These are phyloP conservation scores for Datnioides undecimradiatus DNA, from an alignment of 2,113 vertebrate genomes.

Conservation along the genomic window DNA sequence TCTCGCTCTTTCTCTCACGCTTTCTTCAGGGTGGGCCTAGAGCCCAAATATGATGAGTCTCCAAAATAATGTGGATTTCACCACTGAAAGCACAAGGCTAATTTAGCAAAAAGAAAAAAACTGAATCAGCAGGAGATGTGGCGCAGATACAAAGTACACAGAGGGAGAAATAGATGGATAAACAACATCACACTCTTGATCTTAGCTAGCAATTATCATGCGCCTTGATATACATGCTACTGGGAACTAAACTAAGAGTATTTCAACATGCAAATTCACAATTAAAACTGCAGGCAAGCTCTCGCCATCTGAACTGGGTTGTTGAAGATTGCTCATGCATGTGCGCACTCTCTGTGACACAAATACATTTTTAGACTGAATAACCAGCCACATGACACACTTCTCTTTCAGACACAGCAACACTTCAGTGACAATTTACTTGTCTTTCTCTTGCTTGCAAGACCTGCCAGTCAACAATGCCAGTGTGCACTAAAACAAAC, in stretches of 20 bases:
- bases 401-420: not conserved
- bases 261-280: constrained; percentile 30
- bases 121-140: constrained; percentile 26
- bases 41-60: constrained; percentile 28
- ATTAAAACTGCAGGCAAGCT: not conserved
- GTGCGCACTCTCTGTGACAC: not conserved
- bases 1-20: not conserved
- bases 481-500: not conserved
- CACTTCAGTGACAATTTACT: not conserved
- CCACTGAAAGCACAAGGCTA: constrained; percentile 39
- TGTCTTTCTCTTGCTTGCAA: not conserved
- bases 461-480: not conserved
- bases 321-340: not conserved
- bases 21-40: not conserved
- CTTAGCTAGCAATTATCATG: constrained; percentile 30
- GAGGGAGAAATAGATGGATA: constrained; percentile 6
- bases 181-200: constrained; percentile 28
- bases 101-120: constrained; percentile 29
- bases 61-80: constrained; percentile 24
- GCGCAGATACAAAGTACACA: constrained; percentile 9
- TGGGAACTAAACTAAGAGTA: constrained; percentile 3
- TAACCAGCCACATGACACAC: not conserved
- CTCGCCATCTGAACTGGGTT: not conserved
- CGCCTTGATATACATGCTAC: constrained; percentile 17
- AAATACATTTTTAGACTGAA: constrained; percentile 11